phyloP scores from a whole-genome alignment of 2,797 vertebrate species.

The Hemibagrus guttatus region DNA sequence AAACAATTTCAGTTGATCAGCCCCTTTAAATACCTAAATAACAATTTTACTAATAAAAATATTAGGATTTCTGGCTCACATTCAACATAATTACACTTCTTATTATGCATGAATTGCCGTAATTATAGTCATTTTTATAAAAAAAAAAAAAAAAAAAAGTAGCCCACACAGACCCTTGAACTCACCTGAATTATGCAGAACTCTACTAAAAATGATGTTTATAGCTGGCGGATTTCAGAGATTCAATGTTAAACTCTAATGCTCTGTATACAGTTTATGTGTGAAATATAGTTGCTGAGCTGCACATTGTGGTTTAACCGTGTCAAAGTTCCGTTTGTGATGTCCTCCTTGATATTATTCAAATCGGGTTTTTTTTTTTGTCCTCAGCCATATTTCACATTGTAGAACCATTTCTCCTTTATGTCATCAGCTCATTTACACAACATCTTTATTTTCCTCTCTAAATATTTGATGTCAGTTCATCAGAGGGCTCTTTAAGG shows the following conservation, averaged over 20 bases:
- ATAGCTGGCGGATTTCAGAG: not conserved
- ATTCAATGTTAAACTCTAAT: not conserved
- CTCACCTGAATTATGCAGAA: not conserved
- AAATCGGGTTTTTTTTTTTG: not conserved
- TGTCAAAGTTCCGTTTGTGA: not conserved
- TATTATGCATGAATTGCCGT: not conserved
- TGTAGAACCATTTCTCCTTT: constrained; percentile 19
- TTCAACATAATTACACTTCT: not conserved
- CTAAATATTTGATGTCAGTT: constrained; percentile 1
- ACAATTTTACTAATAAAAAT: not conserved
- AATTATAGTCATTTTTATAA: not conserved
- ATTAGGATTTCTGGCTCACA: not conserved
- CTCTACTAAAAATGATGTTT: not conserved
- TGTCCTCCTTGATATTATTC: constrained; percentile 1
- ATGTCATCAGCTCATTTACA: constrained; percentile 27
- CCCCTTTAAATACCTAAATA: not conserved
- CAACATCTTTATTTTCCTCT: constrained; percentile 9
- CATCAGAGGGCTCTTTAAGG: constrained; percentile 27
- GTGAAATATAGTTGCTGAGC: not conserved
- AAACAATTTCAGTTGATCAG: not conserved
- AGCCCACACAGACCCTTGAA: not conserved
- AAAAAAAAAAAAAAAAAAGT: no score
- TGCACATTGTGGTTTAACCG: not conserved
- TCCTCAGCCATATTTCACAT: constrained; percentile 46
- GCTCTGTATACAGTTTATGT: no score